A percentile compares a stretch with the other conserved stretches of the same genome.
Evolutionary conservation across 2,113 vertebrate species (phyloP).

Genomic region (Megatriorchis doriae): DNA sequence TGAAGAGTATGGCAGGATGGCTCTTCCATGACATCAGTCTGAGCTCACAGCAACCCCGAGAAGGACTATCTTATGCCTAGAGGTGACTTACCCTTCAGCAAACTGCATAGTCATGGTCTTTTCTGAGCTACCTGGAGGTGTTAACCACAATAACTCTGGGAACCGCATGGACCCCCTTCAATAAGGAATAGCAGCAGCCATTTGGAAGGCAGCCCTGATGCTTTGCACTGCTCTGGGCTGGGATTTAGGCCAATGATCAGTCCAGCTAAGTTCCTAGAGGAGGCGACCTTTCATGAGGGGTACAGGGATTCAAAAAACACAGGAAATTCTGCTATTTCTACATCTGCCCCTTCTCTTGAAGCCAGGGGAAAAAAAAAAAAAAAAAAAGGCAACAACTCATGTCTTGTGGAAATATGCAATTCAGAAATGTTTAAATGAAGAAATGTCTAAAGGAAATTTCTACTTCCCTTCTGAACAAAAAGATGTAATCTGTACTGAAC

Average conservation of each 20-base stretch:
- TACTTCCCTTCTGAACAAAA: neutral
- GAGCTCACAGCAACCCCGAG: accelerated
- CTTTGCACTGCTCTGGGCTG: neutral
- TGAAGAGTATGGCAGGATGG: neutral
- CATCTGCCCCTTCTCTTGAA: neutral
- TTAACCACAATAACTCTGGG: neutral
- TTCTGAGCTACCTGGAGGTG: neutral
- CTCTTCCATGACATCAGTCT: neutral
- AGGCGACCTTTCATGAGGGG: neutral
- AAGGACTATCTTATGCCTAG: neutral
- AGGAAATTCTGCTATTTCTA: neutral
- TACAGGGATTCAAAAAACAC: neutral
- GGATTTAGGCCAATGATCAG: neutral
- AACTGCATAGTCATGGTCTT: neutral
- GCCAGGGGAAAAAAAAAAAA: neutral
- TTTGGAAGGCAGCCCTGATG: neutral
- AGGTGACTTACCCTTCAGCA: neutral
- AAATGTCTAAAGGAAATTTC: neutral
- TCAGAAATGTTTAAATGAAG: neutral
- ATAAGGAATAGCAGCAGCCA: neutral
- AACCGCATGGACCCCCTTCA: neutral
- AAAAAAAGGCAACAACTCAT: neutral
- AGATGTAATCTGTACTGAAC: neutral
- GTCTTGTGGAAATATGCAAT: neutral
- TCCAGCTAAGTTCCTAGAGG: neutral